Conservation (phyloP, 1,140 invertebrate species). For the Polypedilum pembai region DNA sequence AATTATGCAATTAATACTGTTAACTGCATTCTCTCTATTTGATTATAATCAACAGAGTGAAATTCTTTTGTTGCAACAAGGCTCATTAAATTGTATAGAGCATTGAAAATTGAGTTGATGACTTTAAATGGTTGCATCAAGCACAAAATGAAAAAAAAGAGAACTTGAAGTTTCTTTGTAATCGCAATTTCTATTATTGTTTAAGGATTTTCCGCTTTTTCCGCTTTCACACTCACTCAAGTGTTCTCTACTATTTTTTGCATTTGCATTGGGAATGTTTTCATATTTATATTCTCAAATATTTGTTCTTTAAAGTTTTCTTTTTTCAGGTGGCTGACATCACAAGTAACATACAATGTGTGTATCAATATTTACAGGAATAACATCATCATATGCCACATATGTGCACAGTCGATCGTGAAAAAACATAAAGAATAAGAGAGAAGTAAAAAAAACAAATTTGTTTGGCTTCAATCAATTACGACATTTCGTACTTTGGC, state of each 20-base stretch:
- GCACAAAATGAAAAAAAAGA: not conserved
- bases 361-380: not conserved
- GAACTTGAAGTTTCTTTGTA: not conserved
- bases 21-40: not conserved
- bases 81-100: not conserved
- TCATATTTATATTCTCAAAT: too few relatives aligned
- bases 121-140: not conserved
- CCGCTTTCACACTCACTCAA: constrained; percentile 3
- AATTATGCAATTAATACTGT: constrained; percentile 13
- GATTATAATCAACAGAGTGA: not conserved
- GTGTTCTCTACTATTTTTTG: not conserved
- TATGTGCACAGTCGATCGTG: not conserved
- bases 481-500: not conserved
- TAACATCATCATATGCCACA: constrained; percentile 6
- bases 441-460: not conserved
- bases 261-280: too few relatives aligned
- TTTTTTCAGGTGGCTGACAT: too few relatives aligned
- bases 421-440: not conserved
- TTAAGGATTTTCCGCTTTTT: constrained; percentile 7
- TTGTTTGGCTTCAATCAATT: constrained; percentile 18
- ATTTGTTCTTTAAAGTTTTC: too few relatives aligned
- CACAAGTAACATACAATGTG: too few relatives aligned
- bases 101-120: constrained; percentile 18
- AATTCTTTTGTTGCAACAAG: constrained; percentile 15
- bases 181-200: constrained; percentile 6